A percentile compares a stretch with the other conserved stretches of the same genome.
Evolutionary conservation across 2,113 vertebrate genomes (phyloP).

Genomic region (Melanerpes formicivorus): DNA sequence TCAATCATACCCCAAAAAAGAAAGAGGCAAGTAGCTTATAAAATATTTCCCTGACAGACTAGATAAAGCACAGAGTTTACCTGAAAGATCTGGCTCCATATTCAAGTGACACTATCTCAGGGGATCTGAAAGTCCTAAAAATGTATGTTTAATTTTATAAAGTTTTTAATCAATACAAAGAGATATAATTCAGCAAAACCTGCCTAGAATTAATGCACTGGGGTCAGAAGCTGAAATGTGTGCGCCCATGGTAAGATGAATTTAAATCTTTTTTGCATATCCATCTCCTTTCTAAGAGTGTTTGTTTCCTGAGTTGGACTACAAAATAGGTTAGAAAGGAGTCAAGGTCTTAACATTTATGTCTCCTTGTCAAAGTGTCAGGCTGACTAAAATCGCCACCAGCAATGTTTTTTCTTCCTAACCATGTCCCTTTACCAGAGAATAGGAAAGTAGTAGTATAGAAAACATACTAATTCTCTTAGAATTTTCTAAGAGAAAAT

Average conservation of each 20-base stretch:
- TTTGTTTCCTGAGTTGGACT: background rate
- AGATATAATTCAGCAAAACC: background rate
- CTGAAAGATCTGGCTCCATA: background rate
- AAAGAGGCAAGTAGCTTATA: background rate
- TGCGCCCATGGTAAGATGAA: background rate
- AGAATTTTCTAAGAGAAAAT: background rate
- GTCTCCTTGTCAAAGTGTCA: background rate
- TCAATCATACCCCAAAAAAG: background rate
- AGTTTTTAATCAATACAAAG: background rate
- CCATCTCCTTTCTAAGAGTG: background rate
- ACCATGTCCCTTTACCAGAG: background rate
- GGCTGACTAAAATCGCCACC: background rate
- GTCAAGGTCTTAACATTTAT: background rate
- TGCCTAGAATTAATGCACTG: background rate
- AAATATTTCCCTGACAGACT: background rate
- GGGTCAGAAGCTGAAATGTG: background rate
- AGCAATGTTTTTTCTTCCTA: background rate
- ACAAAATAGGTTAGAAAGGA: background rate
- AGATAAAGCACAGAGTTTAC: background rate
- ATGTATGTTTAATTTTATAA: background rate
- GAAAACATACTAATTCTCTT: background rate
- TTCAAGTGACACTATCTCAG: background rate
- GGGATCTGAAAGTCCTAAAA: background rate
- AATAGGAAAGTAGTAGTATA: background rate
- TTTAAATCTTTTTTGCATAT: background rate